Evolutionary conservation across 2,113 vertebrate genomes (phyloP).

Genomic region (Potamarius usumacintae): DNA sequence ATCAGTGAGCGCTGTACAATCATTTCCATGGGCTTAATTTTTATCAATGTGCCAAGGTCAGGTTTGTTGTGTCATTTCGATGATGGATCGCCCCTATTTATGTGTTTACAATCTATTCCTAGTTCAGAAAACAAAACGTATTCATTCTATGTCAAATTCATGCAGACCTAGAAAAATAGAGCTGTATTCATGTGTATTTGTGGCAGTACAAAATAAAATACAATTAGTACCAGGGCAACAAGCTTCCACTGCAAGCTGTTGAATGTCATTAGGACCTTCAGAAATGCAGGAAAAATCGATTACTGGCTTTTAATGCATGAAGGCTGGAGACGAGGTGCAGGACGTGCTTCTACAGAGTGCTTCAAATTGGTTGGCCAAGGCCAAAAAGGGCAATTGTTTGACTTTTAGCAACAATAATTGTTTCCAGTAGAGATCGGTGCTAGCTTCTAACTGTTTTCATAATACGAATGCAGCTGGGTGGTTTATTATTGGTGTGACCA

Average conservation of each 20-base stretch:
- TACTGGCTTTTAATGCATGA: conserved; percentile 48
- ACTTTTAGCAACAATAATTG: conserved; percentile 54
- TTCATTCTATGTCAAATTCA: not conserved
- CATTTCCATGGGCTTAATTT: conserved; percentile 36
- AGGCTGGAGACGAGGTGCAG: conserved; percentile 34
- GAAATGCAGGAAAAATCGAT: conserved; percentile 63
- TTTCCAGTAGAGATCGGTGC: conserved; percentile 58
- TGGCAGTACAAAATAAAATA: conserved; percentile 15
- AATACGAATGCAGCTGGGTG: conserved; percentile 37
- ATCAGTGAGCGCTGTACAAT: conserved; percentile 11
- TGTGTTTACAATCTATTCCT: conserved; percentile 10
- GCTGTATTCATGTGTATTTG: conserved; percentile 14
- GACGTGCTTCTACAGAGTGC: conserved; percentile 21
- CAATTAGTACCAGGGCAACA: conserved; percentile 22
- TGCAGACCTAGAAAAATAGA: not conserved
- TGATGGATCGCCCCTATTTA: conserved; percentile 28
- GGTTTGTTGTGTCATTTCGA: not conserved
- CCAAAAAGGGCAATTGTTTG: conserved; percentile 46
- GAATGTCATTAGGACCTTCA: conserved; percentile 64
- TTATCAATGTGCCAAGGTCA: conserved; percentile 21
- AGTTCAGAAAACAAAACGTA: conserved; percentile 7
- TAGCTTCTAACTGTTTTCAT: conserved; percentile 42
- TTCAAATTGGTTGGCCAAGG: conserved; percentile 49
- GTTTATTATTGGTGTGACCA: conserved; percentile 21
- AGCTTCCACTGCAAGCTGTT: conserved; percentile 15